Conservation (phyloP, 2,797 vertebrate species). For the Ctenopoma kingsleyae region DNA sequence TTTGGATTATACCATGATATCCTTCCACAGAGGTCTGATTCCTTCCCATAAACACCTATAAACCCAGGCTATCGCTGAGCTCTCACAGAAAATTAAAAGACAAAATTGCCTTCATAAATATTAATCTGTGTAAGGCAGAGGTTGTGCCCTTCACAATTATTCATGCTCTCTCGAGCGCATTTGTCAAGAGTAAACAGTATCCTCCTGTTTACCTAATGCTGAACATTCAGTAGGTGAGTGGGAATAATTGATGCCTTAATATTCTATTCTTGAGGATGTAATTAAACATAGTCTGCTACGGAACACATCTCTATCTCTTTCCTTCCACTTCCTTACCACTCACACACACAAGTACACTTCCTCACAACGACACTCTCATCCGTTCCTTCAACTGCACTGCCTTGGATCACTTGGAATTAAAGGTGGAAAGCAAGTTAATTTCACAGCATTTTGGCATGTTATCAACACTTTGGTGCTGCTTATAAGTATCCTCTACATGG, state of each 20-base stretch:
- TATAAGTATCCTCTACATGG: slow-evolving; percentile 11
- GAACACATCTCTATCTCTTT: slow-evolving; percentile 50
- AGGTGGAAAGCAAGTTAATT: slow-evolving; percentile 64
- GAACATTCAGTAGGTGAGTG: slow-evolving; percentile 68
- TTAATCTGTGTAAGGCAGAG: slow-evolving; percentile 69
- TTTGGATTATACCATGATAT: slow-evolving; percentile 34
- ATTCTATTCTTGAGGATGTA: slow-evolving; percentile 66
- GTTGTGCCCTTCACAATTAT: slow-evolving; percentile 76
- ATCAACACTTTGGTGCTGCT: slow-evolving; percentile 35
- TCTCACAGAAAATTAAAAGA: slow-evolving; percentile 68
- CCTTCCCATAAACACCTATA: slow-evolving; percentile 52
- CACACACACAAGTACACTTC: slow-evolving; percentile 1
- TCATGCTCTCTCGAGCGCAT: slow-evolving; percentile 69
- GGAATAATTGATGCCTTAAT: slow-evolving; percentile 73
- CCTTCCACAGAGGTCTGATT: slow-evolving; percentile 39
- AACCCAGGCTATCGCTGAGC: slow-evolving; percentile 32
- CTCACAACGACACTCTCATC: slow-evolving; percentile 10
- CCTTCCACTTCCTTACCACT: neutral
- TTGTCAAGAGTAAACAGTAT: slow-evolving; percentile 77
- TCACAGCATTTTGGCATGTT: slow-evolving; percentile 63
- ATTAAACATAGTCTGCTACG: slow-evolving; percentile 67
- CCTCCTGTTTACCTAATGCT: slow-evolving; percentile 74
- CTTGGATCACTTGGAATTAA: slow-evolving; percentile 51
- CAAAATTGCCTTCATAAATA: slow-evolving; percentile 77
- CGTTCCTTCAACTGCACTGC: slow-evolving; percentile 6